These are phyloP conservation scores for Cepaea hortensis DNA, from an alignment of 2,888 invertebrate genomes.

Conservation along the genomic window DNA sequence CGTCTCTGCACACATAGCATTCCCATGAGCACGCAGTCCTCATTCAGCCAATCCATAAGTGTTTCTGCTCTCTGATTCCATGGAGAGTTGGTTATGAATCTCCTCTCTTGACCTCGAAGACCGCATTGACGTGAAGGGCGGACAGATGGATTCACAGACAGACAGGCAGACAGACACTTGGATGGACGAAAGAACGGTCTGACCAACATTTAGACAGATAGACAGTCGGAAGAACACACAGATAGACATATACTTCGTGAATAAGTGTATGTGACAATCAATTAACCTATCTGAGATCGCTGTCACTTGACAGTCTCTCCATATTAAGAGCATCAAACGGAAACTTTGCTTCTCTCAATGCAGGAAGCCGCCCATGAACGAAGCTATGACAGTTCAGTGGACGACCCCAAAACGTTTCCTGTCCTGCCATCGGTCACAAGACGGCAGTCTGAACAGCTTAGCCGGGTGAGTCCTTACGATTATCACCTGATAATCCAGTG, in stretches of 20 bases:
- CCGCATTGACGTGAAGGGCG: no score
- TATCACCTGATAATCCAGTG: background rate
- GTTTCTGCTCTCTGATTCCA: no score
- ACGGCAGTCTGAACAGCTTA: slow-evolving; percentile 15
- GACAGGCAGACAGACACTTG: background rate
- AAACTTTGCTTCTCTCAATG: background rate
- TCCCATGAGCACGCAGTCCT: no score
- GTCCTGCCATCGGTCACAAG: slow-evolving; percentile 1
- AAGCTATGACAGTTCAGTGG: slow-evolving; percentile 16
- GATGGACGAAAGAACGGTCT: no score
- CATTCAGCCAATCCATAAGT: no score
- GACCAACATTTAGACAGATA: background rate
- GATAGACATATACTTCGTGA: background rate
- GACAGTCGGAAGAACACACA: background rate
- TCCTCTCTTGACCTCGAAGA: no score
- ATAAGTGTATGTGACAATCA: background rate
- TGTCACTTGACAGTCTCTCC: no score
- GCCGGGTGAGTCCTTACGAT: background rate
- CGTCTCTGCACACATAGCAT: no score
- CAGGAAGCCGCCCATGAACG: background rate
- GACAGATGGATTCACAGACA: background rate
- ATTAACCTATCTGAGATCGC: background rate
- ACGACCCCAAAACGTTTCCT: slow-evolving; percentile 20
- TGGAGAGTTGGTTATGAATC: no score
- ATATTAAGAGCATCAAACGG: no score